A percentile compares a stretch with the other conserved stretches of the same genome.
These are phyloP conservation scores for Platycheirus rosarum DNA, from an alignment of 2,888 invertebrate genomes.

Conservation along the genomic window DNA sequence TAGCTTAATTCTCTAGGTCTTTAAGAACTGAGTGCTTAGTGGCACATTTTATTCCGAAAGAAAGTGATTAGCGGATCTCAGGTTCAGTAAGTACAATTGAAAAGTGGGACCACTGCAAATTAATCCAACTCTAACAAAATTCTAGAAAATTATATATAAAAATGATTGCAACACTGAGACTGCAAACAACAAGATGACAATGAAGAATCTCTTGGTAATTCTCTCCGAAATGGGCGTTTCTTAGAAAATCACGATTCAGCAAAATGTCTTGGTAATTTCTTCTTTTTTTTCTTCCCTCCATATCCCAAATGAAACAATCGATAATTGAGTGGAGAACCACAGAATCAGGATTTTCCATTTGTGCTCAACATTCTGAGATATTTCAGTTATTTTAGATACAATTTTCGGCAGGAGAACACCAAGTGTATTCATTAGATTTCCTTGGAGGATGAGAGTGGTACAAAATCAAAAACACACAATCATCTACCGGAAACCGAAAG, in stretches of 20 bases:
- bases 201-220: constrained; percentile 27
- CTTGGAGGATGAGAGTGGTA: constrained; percentile 35
- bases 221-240: constrained; percentile 23
- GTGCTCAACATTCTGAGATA: background rate
- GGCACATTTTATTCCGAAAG: no score
- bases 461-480: constrained; percentile 27
- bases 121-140: background rate
- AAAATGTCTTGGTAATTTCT: constrained; percentile 36
- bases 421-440: constrained; percentile 55
- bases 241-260: constrained; percentile 67
- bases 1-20: no score
- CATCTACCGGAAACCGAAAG: constrained; percentile 27
- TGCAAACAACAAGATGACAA: constrained; percentile 27
- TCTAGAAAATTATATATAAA: background rate
- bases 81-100: no score
- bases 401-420: constrained; percentile 39
- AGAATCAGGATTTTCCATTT: constrained; percentile 25
- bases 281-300: background rate
- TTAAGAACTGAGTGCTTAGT: no score
- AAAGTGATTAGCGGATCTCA: no score
- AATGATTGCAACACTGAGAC: constrained; percentile 2
- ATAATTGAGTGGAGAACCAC: constrained; percentile 12
- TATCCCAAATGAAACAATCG: constrained; percentile 33
- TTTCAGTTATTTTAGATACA: constrained; percentile 21
- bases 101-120: background rate